These are phyloP conservation scores for Helarctos malayanus DNA, from an alignment of 2,797 vertebrate species.

Conservation along the genomic window DNA sequence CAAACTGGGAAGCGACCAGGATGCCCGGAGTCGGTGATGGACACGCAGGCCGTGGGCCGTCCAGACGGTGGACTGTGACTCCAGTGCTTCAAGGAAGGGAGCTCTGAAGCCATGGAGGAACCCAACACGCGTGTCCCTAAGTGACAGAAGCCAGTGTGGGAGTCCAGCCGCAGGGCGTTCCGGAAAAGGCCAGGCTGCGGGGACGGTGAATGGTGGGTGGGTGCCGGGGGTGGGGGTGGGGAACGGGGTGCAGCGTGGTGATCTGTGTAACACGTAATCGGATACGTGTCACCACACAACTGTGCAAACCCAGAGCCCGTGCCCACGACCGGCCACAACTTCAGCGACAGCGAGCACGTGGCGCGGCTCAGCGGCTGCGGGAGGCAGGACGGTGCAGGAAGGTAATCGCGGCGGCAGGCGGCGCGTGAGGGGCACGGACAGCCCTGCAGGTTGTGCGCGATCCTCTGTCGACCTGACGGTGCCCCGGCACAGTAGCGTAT, in stretches of 20 bases:
- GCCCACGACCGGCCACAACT: accelerated
- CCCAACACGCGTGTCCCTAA: background rate
- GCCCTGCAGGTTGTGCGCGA: background rate
- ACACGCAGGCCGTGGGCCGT: background rate
- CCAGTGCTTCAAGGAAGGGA: background rate
- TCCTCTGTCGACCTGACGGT: background rate
- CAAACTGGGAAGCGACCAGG: background rate
- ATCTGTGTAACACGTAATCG: accelerated
- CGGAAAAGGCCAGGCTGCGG: too few relatives aligned
- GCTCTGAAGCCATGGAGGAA: background rate
- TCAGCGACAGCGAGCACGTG: background rate
- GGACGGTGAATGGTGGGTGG: accelerated
- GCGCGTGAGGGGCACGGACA: background rate
- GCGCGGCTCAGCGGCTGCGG: background rate
- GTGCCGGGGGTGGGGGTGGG: background rate
- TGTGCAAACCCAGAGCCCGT: background rate
- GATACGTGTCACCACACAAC: accelerated
- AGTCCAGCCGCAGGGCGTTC: background rate
- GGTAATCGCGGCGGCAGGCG: background rate
- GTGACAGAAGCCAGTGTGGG: background rate
- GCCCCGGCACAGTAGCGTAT: too few relatives aligned
- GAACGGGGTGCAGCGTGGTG: accelerated
- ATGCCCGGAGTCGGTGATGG: background rate
- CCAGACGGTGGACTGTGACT: background rate
- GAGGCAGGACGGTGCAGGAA: background rate